phyloP scores from a whole-genome alignment of 2,797 vertebrate species.

The Uromys caudimaculatus region DNA sequence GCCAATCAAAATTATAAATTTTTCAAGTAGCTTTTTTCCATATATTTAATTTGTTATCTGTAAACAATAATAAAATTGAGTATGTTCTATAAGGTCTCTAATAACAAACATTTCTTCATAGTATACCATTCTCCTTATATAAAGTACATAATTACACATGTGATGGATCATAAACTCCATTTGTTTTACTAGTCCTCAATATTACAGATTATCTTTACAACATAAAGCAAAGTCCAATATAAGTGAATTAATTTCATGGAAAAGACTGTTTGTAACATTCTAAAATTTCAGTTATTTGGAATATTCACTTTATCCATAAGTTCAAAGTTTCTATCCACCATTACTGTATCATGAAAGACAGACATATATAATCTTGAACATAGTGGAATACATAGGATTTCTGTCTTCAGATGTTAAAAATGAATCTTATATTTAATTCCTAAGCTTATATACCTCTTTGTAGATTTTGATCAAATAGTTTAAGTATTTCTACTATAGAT shows the following conservation, averaged over 20 bases:
- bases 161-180: background rate
- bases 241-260: background rate
- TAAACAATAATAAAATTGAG: background rate
- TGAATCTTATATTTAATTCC: background rate
- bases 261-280: too few relatives aligned
- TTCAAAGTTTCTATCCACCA: background rate
- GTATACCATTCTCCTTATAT: background rate
- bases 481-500: background rate
- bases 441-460: background rate
- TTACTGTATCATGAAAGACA: background rate
- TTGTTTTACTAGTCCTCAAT: background rate
- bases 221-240: background rate
- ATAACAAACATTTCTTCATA: background rate
- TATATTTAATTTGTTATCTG: background rate
- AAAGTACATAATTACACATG: background rate
- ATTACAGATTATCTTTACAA: background rate
- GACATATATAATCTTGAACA: background rate
- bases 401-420: background rate
- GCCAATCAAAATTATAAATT: background rate
- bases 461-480: background rate
- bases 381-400: background rate
- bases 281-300: background rate
- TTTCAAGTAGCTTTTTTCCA: background rate
- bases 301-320: background rate
- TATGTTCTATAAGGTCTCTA: background rate